phyloP scores from a whole-genome alignment of 1,140 invertebrate genomes.

The Limonius californicus region DNA sequence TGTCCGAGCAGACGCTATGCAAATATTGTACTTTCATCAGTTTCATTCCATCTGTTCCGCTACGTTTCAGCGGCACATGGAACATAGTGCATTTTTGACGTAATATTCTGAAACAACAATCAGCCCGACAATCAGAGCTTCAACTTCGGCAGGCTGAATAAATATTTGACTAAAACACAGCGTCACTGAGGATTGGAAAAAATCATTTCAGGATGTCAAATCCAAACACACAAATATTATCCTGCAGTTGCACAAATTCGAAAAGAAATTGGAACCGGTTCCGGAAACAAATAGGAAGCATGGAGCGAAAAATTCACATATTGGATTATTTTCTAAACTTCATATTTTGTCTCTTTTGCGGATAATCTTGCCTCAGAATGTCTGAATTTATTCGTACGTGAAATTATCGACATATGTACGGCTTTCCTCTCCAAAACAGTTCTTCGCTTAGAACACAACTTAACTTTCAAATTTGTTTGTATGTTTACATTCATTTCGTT shows the following conservation, averaged over 20 bases:
- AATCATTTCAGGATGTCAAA: conserved; percentile 9
- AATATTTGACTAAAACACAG: not conserved
- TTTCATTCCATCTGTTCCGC: not conserved
- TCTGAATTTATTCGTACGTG: not conserved
- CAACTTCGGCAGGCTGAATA: not conserved
- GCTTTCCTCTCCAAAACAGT: too few relatives aligned
- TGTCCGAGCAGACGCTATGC: too few relatives aligned
- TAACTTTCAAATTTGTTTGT: too few relatives aligned
- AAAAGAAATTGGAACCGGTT: conserved; percentile 10
- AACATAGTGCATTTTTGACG: not conserved
- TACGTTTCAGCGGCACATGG: not conserved
- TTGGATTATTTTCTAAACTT: conserved; percentile 24
- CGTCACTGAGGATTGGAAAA: not conserved
- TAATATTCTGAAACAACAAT: conserved; percentile 8
- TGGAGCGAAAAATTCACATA: conserved; percentile 25
- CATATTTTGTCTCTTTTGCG: conserved; percentile 16
- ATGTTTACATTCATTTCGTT: too few relatives aligned
- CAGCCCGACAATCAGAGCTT: not conserved
- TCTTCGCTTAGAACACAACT: too few relatives aligned
- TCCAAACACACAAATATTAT: conserved; percentile 23
- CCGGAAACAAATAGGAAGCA: conserved; percentile 23
- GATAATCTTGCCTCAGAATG: not conserved
- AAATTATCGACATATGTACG: not conserved
- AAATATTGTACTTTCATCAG: not conserved
- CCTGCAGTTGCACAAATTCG: conserved; percentile 16